Conservation (phyloP, 2,113 vertebrate genomes). For the Oriolus oriolus region DNA sequence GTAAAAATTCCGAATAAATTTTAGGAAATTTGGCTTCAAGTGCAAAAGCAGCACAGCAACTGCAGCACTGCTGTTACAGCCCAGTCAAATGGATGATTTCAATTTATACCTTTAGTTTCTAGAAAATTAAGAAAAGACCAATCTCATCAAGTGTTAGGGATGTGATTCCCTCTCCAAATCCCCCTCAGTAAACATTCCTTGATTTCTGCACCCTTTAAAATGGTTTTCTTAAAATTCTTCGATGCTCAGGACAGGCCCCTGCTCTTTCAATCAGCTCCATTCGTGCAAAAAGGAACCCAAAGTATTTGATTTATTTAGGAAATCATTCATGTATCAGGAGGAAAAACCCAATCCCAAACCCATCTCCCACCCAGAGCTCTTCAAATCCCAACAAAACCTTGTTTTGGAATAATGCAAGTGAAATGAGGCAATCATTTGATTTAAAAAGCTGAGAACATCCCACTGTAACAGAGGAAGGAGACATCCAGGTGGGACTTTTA, state of each 20-base stretch:
- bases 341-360: neutral
- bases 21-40: neutral
- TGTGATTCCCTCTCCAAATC: neutral
- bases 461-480: neutral
- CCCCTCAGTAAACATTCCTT: neutral
- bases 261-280: neutral
- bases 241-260: neutral
- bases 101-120: neutral
- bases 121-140: neutral
- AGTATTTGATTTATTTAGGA: neutral
- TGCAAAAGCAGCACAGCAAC: neutral
- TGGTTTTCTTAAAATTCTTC: neutral
- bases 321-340: neutral
- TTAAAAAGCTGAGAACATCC: neutral
- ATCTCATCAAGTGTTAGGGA: neutral
- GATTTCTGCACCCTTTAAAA: neutral
- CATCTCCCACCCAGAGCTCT: neutral
- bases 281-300: neutral
- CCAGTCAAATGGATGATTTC: neutral
- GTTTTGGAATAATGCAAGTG: neutral
- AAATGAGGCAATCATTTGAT: neutral
- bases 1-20: neutral
- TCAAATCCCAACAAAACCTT: neutral
- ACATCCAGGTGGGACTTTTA: neutral
- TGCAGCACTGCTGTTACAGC: neutral